A percentile compares a stretch with the other conserved stretches of the same genome.
phyloP scores from a whole-genome alignment of 2,888 invertebrate species.

The Aporophyla nigra region DNA sequence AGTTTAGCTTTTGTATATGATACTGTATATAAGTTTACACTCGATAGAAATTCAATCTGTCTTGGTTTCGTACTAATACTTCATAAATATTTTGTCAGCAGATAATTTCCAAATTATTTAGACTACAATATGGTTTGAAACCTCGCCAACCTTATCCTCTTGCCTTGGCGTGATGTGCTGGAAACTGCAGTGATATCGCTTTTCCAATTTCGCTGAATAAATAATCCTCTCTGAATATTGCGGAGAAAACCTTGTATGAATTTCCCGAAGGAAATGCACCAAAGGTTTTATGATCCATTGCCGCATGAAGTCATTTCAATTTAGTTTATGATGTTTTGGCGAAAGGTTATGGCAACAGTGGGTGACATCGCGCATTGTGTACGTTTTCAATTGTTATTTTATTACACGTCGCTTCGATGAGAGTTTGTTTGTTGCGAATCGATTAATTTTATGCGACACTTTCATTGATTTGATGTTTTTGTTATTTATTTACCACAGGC shows the following conservation, averaged over 20 bases:
- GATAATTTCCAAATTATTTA: conserved; percentile 2
- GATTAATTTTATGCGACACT: conserved; percentile 64
- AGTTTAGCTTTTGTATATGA: background rate
- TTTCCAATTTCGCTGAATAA: conserved; percentile 38
- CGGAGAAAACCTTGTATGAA: conserved; percentile 27
- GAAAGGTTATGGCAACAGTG: conserved; percentile 35
- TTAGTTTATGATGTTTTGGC: conserved; percentile 42
- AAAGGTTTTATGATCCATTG: conserved; percentile 24
- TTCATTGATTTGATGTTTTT: conserved; percentile 54
- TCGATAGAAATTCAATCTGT: background rate
- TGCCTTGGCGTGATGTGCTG: conserved; percentile 29
- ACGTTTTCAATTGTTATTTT: conserved; percentile 54
- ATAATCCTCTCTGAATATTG: conserved; percentile 17
- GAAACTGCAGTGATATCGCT: conserved; percentile 36
- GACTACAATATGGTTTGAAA: conserved; percentile 16
- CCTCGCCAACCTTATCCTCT: conserved; percentile 5
- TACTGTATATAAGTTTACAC: background rate
- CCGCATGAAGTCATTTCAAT: conserved; percentile 38
- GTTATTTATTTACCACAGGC: conserved; percentile 35
- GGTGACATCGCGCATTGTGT: conserved; percentile 53
- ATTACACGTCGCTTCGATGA: conserved; percentile 39
- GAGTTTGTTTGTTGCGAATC: conserved; percentile 47
- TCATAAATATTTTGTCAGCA: background rate
- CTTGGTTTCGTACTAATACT: background rate
- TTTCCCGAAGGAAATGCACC: conserved; percentile 43